Conservation (phyloP, 1,140 invertebrate species). For the Drosophila bifasciata region DNA sequence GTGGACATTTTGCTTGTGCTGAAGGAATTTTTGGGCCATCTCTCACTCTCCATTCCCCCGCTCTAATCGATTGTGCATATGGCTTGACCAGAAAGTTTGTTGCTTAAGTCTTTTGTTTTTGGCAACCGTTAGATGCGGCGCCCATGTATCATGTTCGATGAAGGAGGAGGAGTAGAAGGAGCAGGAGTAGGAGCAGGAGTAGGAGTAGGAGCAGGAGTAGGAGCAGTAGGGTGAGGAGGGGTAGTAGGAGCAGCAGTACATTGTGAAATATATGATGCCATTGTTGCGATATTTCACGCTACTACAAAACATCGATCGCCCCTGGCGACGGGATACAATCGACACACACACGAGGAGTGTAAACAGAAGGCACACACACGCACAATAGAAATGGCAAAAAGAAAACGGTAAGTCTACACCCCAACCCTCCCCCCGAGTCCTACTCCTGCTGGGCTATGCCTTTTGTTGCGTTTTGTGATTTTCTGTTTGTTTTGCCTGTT, state of each 20-base stretch:
- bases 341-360: slow-evolving; percentile 42
- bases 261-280: slow-evolving; percentile 73
- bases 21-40: not conserved
- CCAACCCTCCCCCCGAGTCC: too few relatives aligned
- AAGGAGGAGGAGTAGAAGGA: slow-evolving; percentile 62
- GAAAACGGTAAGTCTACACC: slow-evolving; percentile 21
- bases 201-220: too few relatives aligned
- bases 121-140: slow-evolving; percentile 55
- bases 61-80: slow-evolving; percentile 14
- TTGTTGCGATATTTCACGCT: slow-evolving; percentile 73
- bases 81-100: slow-evolving; percentile 48
- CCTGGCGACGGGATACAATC: slow-evolving; percentile 29
- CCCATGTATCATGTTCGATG: slow-evolving; percentile 63
- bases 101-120: slow-evolving; percentile 66
- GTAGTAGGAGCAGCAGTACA: too few relatives aligned
- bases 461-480: slow-evolving; percentile 63
- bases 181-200: too few relatives aligned
- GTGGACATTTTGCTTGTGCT: not conserved
- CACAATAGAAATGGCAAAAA: slow-evolving; percentile 53
- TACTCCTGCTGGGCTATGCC: slow-evolving; percentile 5
- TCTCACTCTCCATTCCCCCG: too few relatives aligned
- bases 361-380: slow-evolving; percentile 57
- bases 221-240: too few relatives aligned
- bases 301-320: slow-evolving; percentile 24
- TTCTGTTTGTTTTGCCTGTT: slow-evolving; percentile 77